These are phyloP conservation scores for Sciurus carolinensis DNA, from an alignment of 2,797 vertebrate genomes.

Conservation along the genomic window DNA sequence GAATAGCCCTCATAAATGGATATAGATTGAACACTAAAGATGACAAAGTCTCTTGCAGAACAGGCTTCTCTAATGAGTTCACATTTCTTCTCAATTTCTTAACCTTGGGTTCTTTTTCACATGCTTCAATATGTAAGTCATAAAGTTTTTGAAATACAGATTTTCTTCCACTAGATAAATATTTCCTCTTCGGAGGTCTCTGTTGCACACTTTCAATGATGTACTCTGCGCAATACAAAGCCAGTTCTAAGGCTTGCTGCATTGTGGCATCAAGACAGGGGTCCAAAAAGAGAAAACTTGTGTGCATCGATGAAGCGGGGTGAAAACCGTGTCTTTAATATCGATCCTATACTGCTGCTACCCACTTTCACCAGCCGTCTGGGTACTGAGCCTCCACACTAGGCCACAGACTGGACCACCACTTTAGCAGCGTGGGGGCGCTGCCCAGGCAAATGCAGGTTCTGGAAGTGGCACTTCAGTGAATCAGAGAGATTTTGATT, in stretches of 20 bases:
- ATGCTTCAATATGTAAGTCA: slow-evolving; percentile 99
- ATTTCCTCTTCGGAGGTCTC: slow-evolving; percentile 96
- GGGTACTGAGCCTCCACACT: too few relatives aligned
- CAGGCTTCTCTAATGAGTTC: slow-evolving; percentile 99
- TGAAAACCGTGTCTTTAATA: slow-evolving; percentile 81
- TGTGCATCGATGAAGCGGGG: neutral
- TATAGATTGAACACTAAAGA: slow-evolving; percentile 99
- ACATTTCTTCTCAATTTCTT: slow-evolving; percentile 99
- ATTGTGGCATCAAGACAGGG: slow-evolving; percentile 83
- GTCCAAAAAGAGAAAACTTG: slow-evolving; percentile 81
- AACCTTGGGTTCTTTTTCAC: slow-evolving; percentile 99
- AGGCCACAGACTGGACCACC: too few relatives aligned
- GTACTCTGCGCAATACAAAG: slow-evolving; percentile 99
- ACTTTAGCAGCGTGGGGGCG: too few relatives aligned
- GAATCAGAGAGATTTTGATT: neutral
- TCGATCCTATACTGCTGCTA: slow-evolving; percentile 65
- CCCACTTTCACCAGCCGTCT: too few relatives aligned
- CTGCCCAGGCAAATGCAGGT: too few relatives aligned
- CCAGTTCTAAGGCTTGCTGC: slow-evolving; percentile 99
- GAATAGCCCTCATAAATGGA: slow-evolving; percentile 99
- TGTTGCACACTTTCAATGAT: slow-evolving; percentile 99
- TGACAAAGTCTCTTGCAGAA: slow-evolving; percentile 97
- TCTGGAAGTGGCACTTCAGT: too few relatives aligned
- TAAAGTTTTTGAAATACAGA: slow-evolving; percentile 99
- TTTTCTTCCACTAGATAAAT: slow-evolving; percentile 94